Evolutionary conservation across 2,113 vertebrate species (phyloP).

Genomic region (Rissa tridactyla): DNA sequence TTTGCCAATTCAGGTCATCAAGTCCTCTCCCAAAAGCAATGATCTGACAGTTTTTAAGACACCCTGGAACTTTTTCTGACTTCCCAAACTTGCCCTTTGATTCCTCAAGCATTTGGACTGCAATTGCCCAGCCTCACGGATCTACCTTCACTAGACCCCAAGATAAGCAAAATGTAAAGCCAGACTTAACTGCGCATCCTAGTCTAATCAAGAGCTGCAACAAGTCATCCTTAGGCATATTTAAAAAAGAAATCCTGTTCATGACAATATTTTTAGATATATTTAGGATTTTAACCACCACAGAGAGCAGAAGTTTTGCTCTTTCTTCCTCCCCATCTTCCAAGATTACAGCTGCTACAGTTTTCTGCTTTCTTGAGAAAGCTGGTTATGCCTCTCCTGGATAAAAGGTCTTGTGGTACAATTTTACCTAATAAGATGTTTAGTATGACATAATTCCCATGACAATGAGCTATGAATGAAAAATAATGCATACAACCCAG

Average conservation of each 20-base stretch:
- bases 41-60: neutral
- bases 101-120: neutral
- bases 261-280: neutral
- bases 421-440: neutral
- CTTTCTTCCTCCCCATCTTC: neutral
- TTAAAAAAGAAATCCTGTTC: neutral
- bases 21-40: neutral
- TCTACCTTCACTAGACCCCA: neutral
- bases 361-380: neutral
- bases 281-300: neutral
- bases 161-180: neutral
- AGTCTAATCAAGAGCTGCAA: neutral
- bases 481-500: neutral
- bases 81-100: neutral
- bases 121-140: neutral
- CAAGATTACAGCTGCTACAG: neutral
- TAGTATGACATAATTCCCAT: neutral
- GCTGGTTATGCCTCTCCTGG: neutral
- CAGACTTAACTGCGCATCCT: neutral
- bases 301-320: neutral
- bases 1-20: neutral
- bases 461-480: neutral
- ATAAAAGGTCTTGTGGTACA: neutral
- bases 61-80: neutral
- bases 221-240: neutral